Evolutionary conservation across 53 echinoderm and acorn worm species (phyloP).

Genomic region (Stichopus horrens): DNA sequence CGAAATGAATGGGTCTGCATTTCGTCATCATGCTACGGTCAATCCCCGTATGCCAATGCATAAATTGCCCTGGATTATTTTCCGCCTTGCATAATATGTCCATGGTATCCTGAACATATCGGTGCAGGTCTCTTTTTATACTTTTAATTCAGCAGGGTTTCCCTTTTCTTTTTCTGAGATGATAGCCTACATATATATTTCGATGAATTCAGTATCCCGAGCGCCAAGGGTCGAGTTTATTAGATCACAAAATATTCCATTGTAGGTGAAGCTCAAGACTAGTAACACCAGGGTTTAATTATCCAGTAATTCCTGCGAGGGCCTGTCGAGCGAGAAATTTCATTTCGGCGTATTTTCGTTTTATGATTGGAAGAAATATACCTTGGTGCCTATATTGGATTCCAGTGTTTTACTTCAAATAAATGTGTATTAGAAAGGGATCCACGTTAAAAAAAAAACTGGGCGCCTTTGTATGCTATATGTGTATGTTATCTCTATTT

Average conservation of each 20-base stretch:
- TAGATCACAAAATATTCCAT: slow-evolving; percentile 34
- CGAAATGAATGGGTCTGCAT: background rate
- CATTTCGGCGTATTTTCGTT: slow-evolving; percentile 7
- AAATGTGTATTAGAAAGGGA: background rate
- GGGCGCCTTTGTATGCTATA: too few species aligned
- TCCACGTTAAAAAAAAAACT: too few species aligned
- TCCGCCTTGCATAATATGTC: slow-evolving; percentile 23
- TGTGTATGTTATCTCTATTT: too few species aligned
- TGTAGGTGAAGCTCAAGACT: slow-evolving; percentile 28
- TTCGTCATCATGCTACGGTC: background rate
- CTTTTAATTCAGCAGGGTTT: background rate
- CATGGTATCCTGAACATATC: slow-evolving; percentile 18
- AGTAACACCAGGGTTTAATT: slow-evolving; percentile 21
- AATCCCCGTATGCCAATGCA: slow-evolving; percentile 18
- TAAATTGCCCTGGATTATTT: slow-evolving; percentile 23
- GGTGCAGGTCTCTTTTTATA: background rate
- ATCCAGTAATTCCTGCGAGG: slow-evolving; percentile 41
- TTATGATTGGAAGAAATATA: background rate
- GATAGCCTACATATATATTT: slow-evolving; percentile 7
- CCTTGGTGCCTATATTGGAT: background rate
- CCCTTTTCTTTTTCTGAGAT: background rate
- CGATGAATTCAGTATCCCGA: background rate
- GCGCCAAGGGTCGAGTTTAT: slow-evolving; percentile 34
- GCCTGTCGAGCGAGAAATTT: slow-evolving; percentile 31
- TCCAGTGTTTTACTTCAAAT: background rate